phyloP scores from a whole-genome alignment of 2,888 invertebrate genomes.

The Falcaria lacertinaria region DNA sequence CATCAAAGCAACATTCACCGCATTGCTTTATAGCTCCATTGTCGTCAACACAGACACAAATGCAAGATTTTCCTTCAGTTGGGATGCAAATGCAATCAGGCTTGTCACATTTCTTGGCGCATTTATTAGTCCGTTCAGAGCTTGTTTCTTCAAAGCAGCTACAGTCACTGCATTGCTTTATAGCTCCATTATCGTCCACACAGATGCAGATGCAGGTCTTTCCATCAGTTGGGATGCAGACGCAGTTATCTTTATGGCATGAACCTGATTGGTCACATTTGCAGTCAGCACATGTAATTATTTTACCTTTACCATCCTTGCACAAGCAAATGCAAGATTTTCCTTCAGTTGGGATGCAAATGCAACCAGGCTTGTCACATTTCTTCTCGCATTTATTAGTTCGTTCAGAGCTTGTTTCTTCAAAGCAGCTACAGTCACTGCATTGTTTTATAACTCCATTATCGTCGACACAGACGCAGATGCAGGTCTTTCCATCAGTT shows the following conservation, averaged over 20 bases:
- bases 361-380: too few species aligned
- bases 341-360: constrained; percentile 19
- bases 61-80: constrained; percentile 20
- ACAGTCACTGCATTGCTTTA: constrained; percentile 14
- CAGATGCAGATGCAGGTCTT: constrained; percentile 20
- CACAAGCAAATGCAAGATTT: too few species aligned
- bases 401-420: too few species aligned
- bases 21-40: constrained; percentile 14
- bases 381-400: too few species aligned
- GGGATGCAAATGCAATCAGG: constrained; percentile 15
- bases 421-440: too few species aligned
- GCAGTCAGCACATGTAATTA: constrained; percentile 22
- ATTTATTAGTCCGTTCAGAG: too few species aligned
- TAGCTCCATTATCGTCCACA: constrained; percentile 14
- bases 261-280: too few species aligned
- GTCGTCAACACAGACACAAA: constrained; percentile 16
- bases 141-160: constrained; percentile 12
- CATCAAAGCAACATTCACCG: too few species aligned
- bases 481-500: constrained; percentile 18
- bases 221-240: constrained; percentile 19
- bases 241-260: constrained; percentile 18
- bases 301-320: too few species aligned
- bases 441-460: constrained; percentile 14
- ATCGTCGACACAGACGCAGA: constrained; percentile 16
- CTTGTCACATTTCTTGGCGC: constrained; percentile 8